A percentile compares a stretch with the other conserved stretches of the same genome.
Conservation (phyloP, 30 jellyfish, hydroid and myxozoan genomes). For the Aurelia sp. region DNA sequence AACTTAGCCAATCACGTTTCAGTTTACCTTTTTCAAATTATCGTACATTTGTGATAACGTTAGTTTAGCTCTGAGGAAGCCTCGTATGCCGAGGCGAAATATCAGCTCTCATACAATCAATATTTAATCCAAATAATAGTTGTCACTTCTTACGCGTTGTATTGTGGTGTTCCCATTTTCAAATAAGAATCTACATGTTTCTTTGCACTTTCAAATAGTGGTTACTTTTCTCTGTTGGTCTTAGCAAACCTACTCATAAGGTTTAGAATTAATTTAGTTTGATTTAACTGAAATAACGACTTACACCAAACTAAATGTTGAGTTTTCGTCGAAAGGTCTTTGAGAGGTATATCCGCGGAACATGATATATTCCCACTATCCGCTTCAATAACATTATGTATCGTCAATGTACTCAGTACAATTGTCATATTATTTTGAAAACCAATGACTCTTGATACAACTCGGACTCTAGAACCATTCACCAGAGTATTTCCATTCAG, state of each 20-base stretch:
- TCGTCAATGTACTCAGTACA: constrained; percentile 48
- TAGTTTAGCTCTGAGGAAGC: too few species aligned
- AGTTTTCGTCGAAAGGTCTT: constrained; percentile 27
- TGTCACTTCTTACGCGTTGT: too few species aligned
- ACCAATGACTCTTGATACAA: constrained; percentile 9
- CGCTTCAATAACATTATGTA: constrained; percentile 18
- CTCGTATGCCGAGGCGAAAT: too few species aligned
- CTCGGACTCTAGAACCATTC: constrained; percentile 23
- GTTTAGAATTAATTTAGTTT: neutral
- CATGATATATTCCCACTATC: constrained; percentile 66
- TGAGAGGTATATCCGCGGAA: constrained; percentile 46
- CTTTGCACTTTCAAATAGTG: too few species aligned
- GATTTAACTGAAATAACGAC: neutral
- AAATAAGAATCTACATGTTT: too few species aligned
- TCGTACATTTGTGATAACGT: too few species aligned
- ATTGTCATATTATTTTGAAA: constrained; percentile 12
- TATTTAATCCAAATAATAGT: too few species aligned
- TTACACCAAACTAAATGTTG: constrained; percentile 52
- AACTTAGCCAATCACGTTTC: too few species aligned
- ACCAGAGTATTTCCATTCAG: constrained; percentile 41
- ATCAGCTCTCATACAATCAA: too few species aligned
- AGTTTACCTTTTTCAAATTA: too few species aligned
- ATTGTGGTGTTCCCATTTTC: too few species aligned
- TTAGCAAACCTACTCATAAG: neutral
- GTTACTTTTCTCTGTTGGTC: neutral